phyloP scores from a whole-genome alignment of 2,888 invertebrate genomes.

The Noctua janthe region DNA sequence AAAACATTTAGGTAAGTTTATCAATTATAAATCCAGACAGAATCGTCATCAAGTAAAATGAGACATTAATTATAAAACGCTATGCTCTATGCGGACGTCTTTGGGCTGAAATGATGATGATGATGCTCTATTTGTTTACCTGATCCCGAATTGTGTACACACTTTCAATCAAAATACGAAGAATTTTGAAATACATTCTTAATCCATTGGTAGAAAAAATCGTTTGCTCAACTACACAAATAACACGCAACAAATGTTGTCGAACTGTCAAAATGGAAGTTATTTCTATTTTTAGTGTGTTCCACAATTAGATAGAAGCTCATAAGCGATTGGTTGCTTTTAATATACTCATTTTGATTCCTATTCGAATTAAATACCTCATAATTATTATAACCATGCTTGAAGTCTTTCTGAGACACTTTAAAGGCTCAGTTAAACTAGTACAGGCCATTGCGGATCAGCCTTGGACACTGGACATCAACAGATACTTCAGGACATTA shows the following conservation, averaged over 20 bases:
- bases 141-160: neutral
- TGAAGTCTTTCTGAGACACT: neutral
- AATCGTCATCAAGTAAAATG: neutral
- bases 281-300: neutral
- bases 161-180: neutral
- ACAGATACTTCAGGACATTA: neutral
- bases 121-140: neutral
- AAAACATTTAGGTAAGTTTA: neutral
- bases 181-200: neutral
- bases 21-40: neutral
- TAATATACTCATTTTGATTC: neutral
- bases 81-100: neutral
- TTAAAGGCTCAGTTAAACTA: neutral
- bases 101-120: too few relatives aligned
- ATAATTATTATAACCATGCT: neutral
- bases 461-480: neutral
- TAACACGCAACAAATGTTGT: neutral
- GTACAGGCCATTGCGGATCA: neutral
- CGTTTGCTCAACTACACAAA: neutral
- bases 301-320: neutral
- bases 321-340: neutral
- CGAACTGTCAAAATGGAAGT: neutral
- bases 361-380: neutral
- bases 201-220: neutral
- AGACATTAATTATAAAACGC: neutral